Base-by-base conservation (phyloP, 2,888 invertebrate species). In the Panzeria rudis region DNA sequence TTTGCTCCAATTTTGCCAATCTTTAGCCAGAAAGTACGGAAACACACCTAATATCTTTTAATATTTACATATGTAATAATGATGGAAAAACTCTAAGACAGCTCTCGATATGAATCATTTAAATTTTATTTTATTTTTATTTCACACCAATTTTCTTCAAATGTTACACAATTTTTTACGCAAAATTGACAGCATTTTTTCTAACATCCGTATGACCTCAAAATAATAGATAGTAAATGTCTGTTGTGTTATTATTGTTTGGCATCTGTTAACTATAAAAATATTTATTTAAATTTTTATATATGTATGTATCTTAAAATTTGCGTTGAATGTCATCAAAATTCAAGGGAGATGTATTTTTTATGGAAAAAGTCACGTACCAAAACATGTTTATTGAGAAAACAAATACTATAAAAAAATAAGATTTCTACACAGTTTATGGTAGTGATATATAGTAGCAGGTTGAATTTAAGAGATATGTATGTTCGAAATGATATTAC, bases 331-430 rank as follows among this genome's bases (percentile, higher is more conserved):
- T 44, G 64, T 50, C 59, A 72, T 8, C 35, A 41, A 75, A 62
- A 68, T 15, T 35, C 8, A 68, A 52, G 66, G 38, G n/a, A 54
- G 29, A 64, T 41, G 32, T 38, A 47, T 61, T 66, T 76, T 80
- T 84, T 72, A 59, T 41, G 15, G 61, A 76, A 85, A 85, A 85
- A 82, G 82, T 85, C 85, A 85, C 82, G 85, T 85, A 85, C 62
- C 11, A 82, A 71, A 73, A 69, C 41, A 75, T 82, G 81, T 76
- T 59, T 38, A 35, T 66, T 64, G 5, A n/a, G 44, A 17, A 54
- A 59, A 56, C 35, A 68, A 62, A 68, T 38, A 68, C 7, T 2
- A 29, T n/a, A 35, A 47, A 47, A 59, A 38, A 29, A 61, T 17
- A 35, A 32, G n/a, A 56, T 29, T 32, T 56, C n/a, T n/a, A 1